Evolutionary conservation across 2,888 invertebrate species (phyloP).

Genomic region (Graphium colonna): DNA sequence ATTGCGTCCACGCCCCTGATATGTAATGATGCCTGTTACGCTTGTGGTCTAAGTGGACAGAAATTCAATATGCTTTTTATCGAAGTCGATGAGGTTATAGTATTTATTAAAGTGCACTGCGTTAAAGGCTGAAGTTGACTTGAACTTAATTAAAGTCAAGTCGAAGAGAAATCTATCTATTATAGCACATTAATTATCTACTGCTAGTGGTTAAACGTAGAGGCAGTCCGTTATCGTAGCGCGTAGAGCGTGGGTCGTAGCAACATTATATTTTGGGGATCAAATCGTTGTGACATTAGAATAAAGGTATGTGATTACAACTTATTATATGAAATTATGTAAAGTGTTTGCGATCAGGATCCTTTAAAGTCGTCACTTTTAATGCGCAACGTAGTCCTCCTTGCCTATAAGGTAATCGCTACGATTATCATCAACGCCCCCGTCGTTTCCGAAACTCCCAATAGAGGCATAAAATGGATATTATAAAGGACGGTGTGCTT

Average conservation of each 20-base stretch:
- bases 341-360: background rate
- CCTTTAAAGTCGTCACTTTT: background rate
- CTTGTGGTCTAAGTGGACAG: conserved; percentile 5
- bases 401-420: conserved; percentile 2
- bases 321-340: background rate
- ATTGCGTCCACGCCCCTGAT: conserved; percentile 22
- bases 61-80: conserved; percentile 4
- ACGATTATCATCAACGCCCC: conserved; percentile 14
- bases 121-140: too few relatives aligned
- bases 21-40: conserved; percentile 17
- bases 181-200: too few relatives aligned
- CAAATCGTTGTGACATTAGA: too few relatives aligned
- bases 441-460: conserved; percentile 9
- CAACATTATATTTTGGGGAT: too few relatives aligned
- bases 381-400: background rate
- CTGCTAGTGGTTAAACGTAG: too few relatives aligned
- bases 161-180: too few relatives aligned
- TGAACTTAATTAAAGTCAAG: too few relatives aligned
- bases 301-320: too few relatives aligned
- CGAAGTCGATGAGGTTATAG: background rate
- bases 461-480: conserved; percentile 3
- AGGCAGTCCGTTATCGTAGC: background rate
- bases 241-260: background rate
- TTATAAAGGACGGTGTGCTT: conserved; percentile 12
- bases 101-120: too few relatives aligned